phyloP scores from a whole-genome alignment of 2,113 vertebrate genomes.

The Mustelus asterias region DNA sequence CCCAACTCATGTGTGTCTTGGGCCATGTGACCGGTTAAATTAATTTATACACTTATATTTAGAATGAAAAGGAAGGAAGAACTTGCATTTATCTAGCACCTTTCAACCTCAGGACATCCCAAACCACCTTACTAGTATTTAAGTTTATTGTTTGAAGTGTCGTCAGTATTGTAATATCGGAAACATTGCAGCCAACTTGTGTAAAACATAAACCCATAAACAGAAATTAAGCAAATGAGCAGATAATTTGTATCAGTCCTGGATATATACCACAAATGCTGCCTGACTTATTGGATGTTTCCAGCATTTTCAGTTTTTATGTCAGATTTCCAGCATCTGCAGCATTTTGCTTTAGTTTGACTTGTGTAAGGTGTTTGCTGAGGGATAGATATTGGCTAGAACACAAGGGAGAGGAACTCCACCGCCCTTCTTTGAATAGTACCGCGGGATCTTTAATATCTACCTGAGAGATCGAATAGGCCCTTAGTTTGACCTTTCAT shows the following conservation, averaged over 20 bases:
- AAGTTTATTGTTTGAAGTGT: background rate
- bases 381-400: background rate
- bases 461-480: background rate
- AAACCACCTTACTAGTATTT: background rate
- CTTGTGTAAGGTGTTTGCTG: background rate
- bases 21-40: background rate
- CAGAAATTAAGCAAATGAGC: background rate
- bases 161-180: background rate
- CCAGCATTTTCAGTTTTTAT: background rate
- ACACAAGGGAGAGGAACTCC: background rate
- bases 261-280: background rate
- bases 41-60: background rate
- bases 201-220: background rate
- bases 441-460: background rate
- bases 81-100: background rate
- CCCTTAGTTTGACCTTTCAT: background rate
- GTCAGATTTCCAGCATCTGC: background rate
- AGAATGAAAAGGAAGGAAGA: background rate
- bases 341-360: background rate
- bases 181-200: background rate
- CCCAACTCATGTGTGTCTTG: background rate
- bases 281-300: background rate
- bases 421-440: background rate
- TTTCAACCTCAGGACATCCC: background rate
- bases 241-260: background rate